Evolutionary conservation across 2,888 invertebrate genomes (phyloP).

Genomic region (Thyatira batis): DNA sequence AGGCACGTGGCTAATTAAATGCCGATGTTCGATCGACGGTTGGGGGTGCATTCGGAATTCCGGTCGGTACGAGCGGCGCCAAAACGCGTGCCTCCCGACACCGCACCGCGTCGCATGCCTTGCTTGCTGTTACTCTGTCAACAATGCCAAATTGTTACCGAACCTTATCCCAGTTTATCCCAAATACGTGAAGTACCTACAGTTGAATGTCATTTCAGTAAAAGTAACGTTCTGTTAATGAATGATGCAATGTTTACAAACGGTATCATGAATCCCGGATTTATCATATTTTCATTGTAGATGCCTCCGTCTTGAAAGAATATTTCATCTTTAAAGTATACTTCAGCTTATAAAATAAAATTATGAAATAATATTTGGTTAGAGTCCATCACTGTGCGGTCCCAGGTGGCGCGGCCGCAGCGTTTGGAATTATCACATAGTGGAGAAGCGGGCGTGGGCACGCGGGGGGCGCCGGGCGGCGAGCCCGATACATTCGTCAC

Average conservation of each 20-base stretch:
- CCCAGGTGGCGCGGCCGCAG: slow-evolving; percentile 83
- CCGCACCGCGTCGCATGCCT: slow-evolving; percentile 59
- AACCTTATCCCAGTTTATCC: slow-evolving; percentile 47
- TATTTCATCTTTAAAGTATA: slow-evolving; percentile 3
- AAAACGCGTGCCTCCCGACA: slow-evolving; percentile 44
- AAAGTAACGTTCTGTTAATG: too few species aligned
- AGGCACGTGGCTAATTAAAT: slow-evolving; percentile 81
- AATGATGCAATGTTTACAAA: too few species aligned
- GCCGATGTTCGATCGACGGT: slow-evolving; percentile 60
- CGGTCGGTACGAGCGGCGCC: slow-evolving; percentile 45
- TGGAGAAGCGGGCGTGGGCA: slow-evolving; percentile 66
- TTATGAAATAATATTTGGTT: slow-evolving; percentile 7
- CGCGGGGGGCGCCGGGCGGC: slow-evolving; percentile 39
- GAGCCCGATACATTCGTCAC: slow-evolving; percentile 80
- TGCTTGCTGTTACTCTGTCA: slow-evolving; percentile 38
- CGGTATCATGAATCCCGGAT: too few species aligned
- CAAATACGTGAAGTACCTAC: not conserved
- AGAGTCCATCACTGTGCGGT: slow-evolving; percentile 72
- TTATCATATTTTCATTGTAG: too few species aligned
- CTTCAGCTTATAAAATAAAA: slow-evolving; percentile 12
- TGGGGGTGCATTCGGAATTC: slow-evolving; percentile 64
- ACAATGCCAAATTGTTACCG: slow-evolving; percentile 63
- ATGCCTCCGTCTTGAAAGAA: too few species aligned
- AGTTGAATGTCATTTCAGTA: too few species aligned
- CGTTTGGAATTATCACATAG: slow-evolving; percentile 83